These are phyloP conservation scores for Mustela lutreola DNA, from an alignment of 2,113 vertebrate genomes.

Conservation along the genomic window DNA sequence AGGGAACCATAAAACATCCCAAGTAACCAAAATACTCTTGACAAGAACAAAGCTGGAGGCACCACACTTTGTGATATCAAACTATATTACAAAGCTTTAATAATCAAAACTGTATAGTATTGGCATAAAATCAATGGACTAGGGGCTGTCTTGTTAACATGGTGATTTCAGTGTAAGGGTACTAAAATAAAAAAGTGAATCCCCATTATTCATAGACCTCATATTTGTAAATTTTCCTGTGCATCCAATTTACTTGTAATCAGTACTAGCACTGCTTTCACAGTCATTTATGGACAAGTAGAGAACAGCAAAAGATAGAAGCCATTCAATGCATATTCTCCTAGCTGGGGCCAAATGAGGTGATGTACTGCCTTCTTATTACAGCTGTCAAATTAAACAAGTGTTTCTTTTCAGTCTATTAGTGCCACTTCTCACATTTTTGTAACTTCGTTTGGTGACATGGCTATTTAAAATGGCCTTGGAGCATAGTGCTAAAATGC, in stretches of 20 bases:
- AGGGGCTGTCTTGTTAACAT: neutral
- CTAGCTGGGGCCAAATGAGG: neutral
- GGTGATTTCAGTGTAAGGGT: neutral
- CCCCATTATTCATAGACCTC: neutral
- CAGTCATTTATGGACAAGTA: neutral
- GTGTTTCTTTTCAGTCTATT: neutral
- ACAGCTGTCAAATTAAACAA: neutral
- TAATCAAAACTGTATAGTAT: too few relatives aligned
- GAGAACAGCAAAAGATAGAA: neutral
- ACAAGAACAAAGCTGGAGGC: too few relatives aligned
- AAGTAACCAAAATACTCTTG: too few relatives aligned
- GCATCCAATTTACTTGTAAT: slow-evolving; percentile 11
- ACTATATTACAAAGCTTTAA: too few relatives aligned
- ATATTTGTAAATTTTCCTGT: neutral
- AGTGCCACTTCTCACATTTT: neutral
- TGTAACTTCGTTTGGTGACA: neutral
- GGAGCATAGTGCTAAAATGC: neutral
- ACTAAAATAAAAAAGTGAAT: slow-evolving; percentile 14
- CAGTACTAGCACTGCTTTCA: neutral
- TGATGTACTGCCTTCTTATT: neutral
- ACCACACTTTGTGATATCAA: too few relatives aligned
- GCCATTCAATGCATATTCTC: neutral
- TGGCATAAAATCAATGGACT: neutral
- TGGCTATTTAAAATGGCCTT: neutral
- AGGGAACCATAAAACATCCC: too few relatives aligned